Base-by-base conservation (phyloP, 2,888 invertebrate species). In the Agrypnus murinus region DNA sequence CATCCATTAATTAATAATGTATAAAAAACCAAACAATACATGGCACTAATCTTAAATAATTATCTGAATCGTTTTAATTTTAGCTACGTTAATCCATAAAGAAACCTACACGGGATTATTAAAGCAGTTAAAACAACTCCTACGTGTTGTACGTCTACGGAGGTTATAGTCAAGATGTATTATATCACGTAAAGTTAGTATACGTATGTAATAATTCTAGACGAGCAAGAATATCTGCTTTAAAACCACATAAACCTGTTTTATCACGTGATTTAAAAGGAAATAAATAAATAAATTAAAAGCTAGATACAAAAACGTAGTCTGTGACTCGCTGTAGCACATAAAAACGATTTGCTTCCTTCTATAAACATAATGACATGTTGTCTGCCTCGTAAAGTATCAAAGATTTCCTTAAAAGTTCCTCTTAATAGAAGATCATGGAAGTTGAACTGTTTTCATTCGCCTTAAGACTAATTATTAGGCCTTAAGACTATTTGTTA, bases 191-290 rank as follows among this genome's bases (percentile, higher is more conserved):
- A 34, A 14, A 53, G n/a, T 15, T n/a, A n/a, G n/a, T n/a, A n/a
- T n/a, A n/a, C n/a, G 32, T n/a, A 25, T 25, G 25, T 25, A 25
- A 25, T 25, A 25, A 25, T 25, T 25, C 10, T 34, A 17, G 4
- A 14, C 14, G 14, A 10, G n/a, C 55, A 7, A 17, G 32, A 31
- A 15, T 55, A 48, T 32, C 8, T 14, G 36, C 31, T 31, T 50
- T 50, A 53, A 25, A 53, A 53, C 15, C 36, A 10, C 12, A 17
- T 5, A 55, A n/a, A 55, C 55, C 55, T 36, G 55, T 55, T 36
- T 10, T 6, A 36, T 36, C 55, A 55, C 55, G 55, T 55, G 55
- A n/a, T 36, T 55, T 55, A 55, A 55, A 55, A 55, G 55, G 55
- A 55, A 55, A 55, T 36, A 36, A 17, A 55, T 36, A 36, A 17